Conservation (phyloP, 2,888 invertebrate species). For the Lymantria monacha region DNA sequence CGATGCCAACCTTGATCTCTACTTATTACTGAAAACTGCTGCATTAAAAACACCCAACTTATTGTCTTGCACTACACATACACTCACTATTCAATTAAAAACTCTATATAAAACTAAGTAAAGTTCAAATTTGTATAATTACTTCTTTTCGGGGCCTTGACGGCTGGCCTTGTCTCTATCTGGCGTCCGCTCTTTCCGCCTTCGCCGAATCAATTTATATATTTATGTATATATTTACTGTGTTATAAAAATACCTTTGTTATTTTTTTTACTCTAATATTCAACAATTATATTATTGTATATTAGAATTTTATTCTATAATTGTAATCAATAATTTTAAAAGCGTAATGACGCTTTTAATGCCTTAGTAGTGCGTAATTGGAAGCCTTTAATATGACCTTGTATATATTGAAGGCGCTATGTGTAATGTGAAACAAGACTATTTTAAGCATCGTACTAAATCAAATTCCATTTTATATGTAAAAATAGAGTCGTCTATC, state of each 20-base stretch:
- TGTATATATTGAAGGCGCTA: slow-evolving; percentile 5
- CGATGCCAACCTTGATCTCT: slow-evolving; percentile 70
- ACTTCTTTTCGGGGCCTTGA: slow-evolving; percentile 63
- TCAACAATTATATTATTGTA: slow-evolving; percentile 2
- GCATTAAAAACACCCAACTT: slow-evolving; percentile 71
- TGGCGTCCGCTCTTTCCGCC: slow-evolving; percentile 80
- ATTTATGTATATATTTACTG: slow-evolving; percentile 64
- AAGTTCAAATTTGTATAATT: slow-evolving; percentile 41
- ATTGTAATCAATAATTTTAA: slow-evolving; percentile 2
- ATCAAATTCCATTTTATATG: slow-evolving; percentile 1
- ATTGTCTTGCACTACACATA: slow-evolving; percentile 62
- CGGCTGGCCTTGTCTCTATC: slow-evolving; percentile 73
- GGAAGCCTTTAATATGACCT: slow-evolving; percentile 7
- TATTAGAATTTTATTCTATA: not conserved
- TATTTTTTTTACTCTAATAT: slow-evolving; percentile 10
- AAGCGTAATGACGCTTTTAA: not conserved
- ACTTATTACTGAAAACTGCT: slow-evolving; percentile 78
- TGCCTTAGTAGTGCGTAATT: slow-evolving; percentile 1
- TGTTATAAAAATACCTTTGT: slow-evolving; percentile 42
- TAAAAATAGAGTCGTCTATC: slow-evolving; percentile 15
- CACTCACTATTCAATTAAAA: slow-evolving; percentile 31
- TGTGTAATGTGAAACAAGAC: not conserved
- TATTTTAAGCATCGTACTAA: not conserved
- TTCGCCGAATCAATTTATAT: slow-evolving; percentile 77
- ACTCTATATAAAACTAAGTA: slow-evolving; percentile 39